Percentiles rank a stretch among this genome's conserved stretches.
Evolutionary conservation across 2,888 invertebrate genomes (phyloP).

Genomic region (Catocala sponsa): DNA sequence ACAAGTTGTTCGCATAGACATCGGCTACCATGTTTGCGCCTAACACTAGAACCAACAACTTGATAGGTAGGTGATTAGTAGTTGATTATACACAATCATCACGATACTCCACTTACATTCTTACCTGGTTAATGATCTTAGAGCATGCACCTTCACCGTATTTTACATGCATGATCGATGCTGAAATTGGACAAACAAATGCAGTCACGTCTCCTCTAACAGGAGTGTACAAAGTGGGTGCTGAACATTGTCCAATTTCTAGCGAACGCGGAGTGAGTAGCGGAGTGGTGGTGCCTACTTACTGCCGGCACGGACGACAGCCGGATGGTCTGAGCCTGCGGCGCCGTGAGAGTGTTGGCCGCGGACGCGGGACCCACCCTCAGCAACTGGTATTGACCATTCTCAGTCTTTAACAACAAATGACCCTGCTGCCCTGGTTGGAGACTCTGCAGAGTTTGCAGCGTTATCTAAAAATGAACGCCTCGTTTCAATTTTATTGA

Average conservation of each 20-base stretch:
- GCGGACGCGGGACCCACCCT: constrained; percentile 95
- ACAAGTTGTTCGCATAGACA: constrained; percentile 17
- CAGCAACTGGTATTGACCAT: constrained; percentile 97
- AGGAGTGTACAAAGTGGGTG: constrained; percentile 28
- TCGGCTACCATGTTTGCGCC: constrained; percentile 36
- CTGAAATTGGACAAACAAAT: constrained; percentile 66
- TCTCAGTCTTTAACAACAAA: constrained; percentile 98
- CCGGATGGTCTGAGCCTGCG: constrained; percentile 92
- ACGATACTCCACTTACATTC: constrained; percentile 56
- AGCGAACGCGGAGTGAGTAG: constrained; percentile 44
- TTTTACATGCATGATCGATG: constrained; percentile 73
- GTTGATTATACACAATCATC: constrained; percentile 57
- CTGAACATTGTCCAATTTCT: constrained; percentile 46
- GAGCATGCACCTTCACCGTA: constrained; percentile 79
- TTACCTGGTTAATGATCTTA: constrained; percentile 77
- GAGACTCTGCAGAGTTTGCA: constrained; percentile 95
- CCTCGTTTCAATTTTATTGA: constrained; percentile 74
- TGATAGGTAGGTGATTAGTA: constrained; percentile 46
- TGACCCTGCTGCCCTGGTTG: constrained; percentile 96
- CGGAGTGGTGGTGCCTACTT: constrained; percentile 90
- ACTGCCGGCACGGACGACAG: constrained; percentile 96
- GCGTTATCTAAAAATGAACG: constrained; percentile 92
- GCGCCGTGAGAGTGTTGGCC: constrained; percentile 86
- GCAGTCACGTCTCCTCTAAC: constrained; percentile 31
- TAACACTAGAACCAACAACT: constrained; percentile 48